Evolutionary conservation across 2,797 vertebrate genomes (phyloP).

Genomic region (Sebastes ruberrimus): DNA sequence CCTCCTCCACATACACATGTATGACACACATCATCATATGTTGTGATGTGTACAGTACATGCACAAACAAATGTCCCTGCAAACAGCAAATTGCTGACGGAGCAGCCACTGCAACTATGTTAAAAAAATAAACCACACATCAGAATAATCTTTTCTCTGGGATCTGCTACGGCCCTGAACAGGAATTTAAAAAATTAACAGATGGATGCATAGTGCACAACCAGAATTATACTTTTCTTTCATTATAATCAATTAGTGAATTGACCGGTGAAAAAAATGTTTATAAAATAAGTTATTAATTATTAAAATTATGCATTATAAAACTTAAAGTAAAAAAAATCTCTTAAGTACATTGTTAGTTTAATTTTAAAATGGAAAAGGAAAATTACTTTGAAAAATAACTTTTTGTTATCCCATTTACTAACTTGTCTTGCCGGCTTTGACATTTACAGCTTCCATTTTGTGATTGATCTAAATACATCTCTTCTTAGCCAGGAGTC

Average conservation of each 20-base stretch:
- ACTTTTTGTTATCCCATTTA: not conserved
- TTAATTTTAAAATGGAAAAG: not conserved
- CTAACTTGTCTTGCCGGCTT: not conserved
- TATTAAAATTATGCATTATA: not conserved
- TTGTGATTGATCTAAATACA: not conserved
- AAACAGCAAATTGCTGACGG: not conserved
- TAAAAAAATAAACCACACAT: conserved; percentile 6
- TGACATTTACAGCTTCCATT: not conserved
- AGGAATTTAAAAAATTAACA: conserved; percentile 15
- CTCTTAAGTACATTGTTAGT: not conserved
- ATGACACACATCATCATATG: not conserved
- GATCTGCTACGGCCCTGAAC: not conserved
- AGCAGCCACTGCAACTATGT: not conserved
- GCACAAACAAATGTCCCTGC: too few species aligned
- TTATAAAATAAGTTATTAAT: not conserved
- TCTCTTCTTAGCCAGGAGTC: not conserved
- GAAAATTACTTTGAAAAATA: not conserved
- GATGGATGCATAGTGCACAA: not conserved
- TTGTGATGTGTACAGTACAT: not conserved
- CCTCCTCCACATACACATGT: not conserved
- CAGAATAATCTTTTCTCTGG: not conserved
- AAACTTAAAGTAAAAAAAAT: not conserved
- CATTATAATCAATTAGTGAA: not conserved
- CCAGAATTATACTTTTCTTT: not conserved
- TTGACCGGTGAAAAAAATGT: not conserved